Base-by-base conservation (phyloP, 2,888 invertebrate genomes). In the Temnothorax ravouxi region DNA sequence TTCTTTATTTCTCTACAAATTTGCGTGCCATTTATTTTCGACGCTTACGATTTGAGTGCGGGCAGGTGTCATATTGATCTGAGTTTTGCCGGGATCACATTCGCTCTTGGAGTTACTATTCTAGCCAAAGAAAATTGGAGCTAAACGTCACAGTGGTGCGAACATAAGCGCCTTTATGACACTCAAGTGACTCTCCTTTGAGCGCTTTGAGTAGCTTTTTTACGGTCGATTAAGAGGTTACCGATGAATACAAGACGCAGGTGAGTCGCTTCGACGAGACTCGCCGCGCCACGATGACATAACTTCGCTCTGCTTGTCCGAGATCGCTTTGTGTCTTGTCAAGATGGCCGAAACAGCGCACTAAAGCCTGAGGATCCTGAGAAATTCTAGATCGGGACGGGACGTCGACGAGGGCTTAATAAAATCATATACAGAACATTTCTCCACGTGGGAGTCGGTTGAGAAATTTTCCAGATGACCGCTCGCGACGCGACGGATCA, bases 361-460 rank as follows among this genome's bases (percentile, higher is more conserved):
- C 13, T 50, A 61, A 64, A 66, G 29, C 52, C 29, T 29, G 29
- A 29, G 75, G 21, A 41, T 59, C 84, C 88, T 85, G 90, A 87
- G 88, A 88, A 88, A 71, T 62, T 13, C 66, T 29, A 38, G 29
- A 44, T 66, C 82, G 56, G n/a, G 18, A 52, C 25, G 47, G 38
- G 21, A 44, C 56, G 34, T 38, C 50, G 75, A 83, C 75, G 84
- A 84, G 86, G 50, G 66, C 56, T 91, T 93, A 91, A 94, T 93
- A 91, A 93, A 94, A 94, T 94, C 92, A 90, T 92, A 91, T 92
- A 89, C 93, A 89, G 88, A 87, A 93, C 93, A 90, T 92, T 94
- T 92, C 91, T 91, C 89, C 90, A 91, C 94, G 93, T 94, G 94
- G 92, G 94, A 94, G 92, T 88, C 83, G 52, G n/a, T 44, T 25